Evolutionary conservation across 1,140 invertebrate genomes (phyloP), one percentile per base, ranked within the genome.

Genomic region (Caenorhabditis briggsae): DNA sequence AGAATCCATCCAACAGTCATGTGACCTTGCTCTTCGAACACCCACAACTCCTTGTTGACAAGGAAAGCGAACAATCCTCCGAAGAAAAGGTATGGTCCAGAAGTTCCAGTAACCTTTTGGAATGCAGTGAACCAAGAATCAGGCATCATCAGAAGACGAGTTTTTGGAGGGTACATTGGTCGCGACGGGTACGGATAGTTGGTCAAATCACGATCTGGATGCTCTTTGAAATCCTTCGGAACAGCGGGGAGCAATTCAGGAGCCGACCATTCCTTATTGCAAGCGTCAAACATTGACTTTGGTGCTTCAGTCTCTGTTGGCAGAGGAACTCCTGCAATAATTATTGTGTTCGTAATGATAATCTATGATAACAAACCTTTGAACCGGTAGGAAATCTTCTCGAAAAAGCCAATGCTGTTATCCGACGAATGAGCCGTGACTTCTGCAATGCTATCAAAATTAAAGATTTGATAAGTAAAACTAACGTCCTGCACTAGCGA

Each of bases 51-150:
- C 82, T 92, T 92, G 86, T 91, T 92, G 9, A 92, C 82, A 9
- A 91, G 59, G 84, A 92, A 92, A 14, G 90, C 89, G 56, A 84
- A 33, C 25, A 92, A 84, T 23, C 90, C 91, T 58, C 91, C 90
- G 56, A 88, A 85, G 85, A 91, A 91, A 25, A 92, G 85, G 82
- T 92, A 92, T 8, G 91, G 91, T 88, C 90, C 91, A 18, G 91
- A 91, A 25, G 89, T 89, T 78, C 91, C 91, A 46, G 91, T 92
- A 56, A 92, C 88, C 78, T 92, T 92, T 16, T 92, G 86, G 85
- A 92, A 90, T 55, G 90, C 88, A 64, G 88, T 92, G 74, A 85
- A 89, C 91, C 91, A 92, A 9, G 91, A 90, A 64, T 92, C 89
- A 18, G 91, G 91, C 56, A 92, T 86, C 82, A 91, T 90, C n/a